Evolutionary conservation across 2,888 invertebrate genomes (phyloP).

Genomic region (Lymantria monacha): DNA sequence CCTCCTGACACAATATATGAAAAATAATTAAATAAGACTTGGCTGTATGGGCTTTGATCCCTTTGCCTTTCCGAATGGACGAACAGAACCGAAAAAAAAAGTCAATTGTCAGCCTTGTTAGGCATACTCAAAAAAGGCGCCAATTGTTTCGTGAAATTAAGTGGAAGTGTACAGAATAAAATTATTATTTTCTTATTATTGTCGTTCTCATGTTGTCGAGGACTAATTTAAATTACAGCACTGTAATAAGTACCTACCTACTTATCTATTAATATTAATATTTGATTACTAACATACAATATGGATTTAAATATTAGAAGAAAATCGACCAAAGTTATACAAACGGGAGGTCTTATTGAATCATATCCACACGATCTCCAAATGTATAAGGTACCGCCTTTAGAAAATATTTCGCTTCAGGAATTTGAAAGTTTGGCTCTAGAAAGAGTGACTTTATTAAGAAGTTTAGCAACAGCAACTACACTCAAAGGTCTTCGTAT

Average conservation of each 20-base stretch:
- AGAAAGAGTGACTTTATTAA: slow-evolving; percentile 90
- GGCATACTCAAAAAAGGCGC: background rate
- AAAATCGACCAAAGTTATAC: slow-evolving; percentile 57
- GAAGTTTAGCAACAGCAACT: slow-evolving; percentile 88
- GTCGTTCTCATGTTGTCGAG: too few relatives aligned
- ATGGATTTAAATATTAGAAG: slow-evolving; percentile 76
- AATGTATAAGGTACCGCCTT: slow-evolving; percentile 90
- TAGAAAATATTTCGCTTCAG: slow-evolving; percentile 86
- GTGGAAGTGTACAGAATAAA: background rate
- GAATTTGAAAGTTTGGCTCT: slow-evolving; percentile 95
- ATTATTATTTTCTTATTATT: too few relatives aligned
- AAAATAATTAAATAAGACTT: too few relatives aligned
- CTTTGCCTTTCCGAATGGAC: too few relatives aligned
- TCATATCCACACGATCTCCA: slow-evolving; percentile 89
- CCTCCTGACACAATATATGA: too few relatives aligned
- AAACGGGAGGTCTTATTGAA: slow-evolving; percentile 71
- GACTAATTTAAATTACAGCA: too few relatives aligned
- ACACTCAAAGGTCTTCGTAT: slow-evolving; percentile 83
- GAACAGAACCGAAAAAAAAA: too few relatives aligned
- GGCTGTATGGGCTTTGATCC: too few relatives aligned
- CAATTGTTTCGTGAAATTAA: background rate
- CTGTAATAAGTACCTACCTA: too few relatives aligned
- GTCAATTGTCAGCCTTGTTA: too few relatives aligned
- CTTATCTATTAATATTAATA: too few relatives aligned
- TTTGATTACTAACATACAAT: background rate